Evolutionary conservation across 2,113 vertebrate genomes (phyloP), one percentile per base, ranked within the genome.

Genomic region (Xenopus tropicalis): DNA sequence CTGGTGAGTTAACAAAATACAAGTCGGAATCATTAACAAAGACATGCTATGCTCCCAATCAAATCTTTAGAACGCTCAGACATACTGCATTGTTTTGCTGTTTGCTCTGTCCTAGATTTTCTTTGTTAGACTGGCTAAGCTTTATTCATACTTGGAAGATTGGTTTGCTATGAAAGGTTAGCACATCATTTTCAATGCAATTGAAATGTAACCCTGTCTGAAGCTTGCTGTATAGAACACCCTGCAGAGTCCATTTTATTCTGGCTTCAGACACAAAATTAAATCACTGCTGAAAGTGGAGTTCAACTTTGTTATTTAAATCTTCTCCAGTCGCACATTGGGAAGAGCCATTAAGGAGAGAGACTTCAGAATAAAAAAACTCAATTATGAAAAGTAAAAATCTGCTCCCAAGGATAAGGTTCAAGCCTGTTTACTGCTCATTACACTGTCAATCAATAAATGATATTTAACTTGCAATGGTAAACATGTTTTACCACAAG

Each of bases 201-300:
- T 58, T 62, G 48, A 42, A 68, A 74, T 69, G 65, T 42, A 69
- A 51, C 65, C 65, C 24, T 68, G 65, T 74, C 72, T 68, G 66
- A 61, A 51, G 43, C 24, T 43, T 52, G 65, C 57, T 63, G 44
- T 48, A 69, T 48, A 4, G 20, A 23, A 58, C 57, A 63, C 66
- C 73, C 66, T 63, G 73, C 66, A 37, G 73, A 69, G 66, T 63
- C 66, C 66, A 61, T 69, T 76, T 69, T 52, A 69, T 57, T 54
- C 59, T 63, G 73, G 48, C 48, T 76, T 69, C 57, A 69, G 73
- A 69, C 52, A 68, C 13, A 56, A 69, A 69, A 69, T 76, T 69
- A 76, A 69, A 76, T 43, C 58, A n/a, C 46, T 63, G 24, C 20
- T 69, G 57, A 63, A 61, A 69, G 66, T 54, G 5, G 20, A 75